Evolutionary conservation across 2,888 invertebrate species (phyloP), one percentile per base, ranked within the genome.

Genomic region (Dynastes grantii): DNA sequence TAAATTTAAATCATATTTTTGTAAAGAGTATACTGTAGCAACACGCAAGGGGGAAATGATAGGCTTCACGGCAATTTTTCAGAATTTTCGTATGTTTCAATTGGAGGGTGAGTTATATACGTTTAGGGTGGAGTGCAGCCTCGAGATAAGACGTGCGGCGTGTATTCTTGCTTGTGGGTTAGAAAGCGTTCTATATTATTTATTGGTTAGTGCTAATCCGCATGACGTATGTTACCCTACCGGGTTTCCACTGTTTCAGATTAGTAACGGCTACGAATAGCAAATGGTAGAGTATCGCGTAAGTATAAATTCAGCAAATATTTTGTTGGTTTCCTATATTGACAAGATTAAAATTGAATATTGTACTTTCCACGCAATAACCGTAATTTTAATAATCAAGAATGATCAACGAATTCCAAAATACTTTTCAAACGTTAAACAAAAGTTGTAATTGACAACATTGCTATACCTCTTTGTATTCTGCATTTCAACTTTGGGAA

Each of bases 1-100:
- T 55, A 55, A 55, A 55, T 55, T 55, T 55, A 27, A 22, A 55
- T 55, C 27, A 55, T 63, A 29, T 68, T 68, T 68, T 22, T 45
- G 40, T 27, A 45, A 55, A 61, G 55, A 27, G 11, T 61, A 27
- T 75, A 16, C 40, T 11, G 45, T 75, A 40, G 73, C 58, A 67
- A 49, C 71, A 75, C 45, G 40, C 76, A 45, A 76, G 76, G 70
- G 63, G 53, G 64, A 79, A 76, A 79, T 79, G 76, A 79, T 79
- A 71, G 79, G 67, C 79, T 79, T 76, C 51, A 45, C 55, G 76
- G 79, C 79, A 79, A 79, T 79, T 67, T 79, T 79, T 76, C 76
- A 79, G 70, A 79, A 78, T 78, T 78, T 78, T 78, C 73, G 78
- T 78, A 78, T 73, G 78, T 79, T 79, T 79, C 79, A 79, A 79